Evolutionary conservation across 2,888 invertebrate genomes (phyloP).

Genomic region (Apamea crenata): DNA sequence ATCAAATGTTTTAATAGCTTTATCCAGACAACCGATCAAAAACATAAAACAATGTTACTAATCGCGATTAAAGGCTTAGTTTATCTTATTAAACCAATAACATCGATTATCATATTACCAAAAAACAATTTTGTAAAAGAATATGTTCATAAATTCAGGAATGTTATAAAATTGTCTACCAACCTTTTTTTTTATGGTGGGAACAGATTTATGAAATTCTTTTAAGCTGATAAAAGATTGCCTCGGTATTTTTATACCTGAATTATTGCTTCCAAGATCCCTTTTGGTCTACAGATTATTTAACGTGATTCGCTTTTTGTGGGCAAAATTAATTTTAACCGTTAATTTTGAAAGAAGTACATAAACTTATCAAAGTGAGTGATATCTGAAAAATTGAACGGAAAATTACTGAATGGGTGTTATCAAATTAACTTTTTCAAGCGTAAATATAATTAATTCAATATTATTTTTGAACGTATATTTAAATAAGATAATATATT

Average conservation of each 20-base stretch:
- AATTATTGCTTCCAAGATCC: constrained; percentile 60
- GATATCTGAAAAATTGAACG: not conserved
- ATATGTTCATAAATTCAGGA: constrained; percentile 63
- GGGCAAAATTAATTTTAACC: not conserved
- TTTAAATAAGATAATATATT: not conserved
- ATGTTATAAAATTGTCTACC: not conserved
- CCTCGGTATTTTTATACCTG: constrained; percentile 63
- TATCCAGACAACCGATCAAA: not conserved
- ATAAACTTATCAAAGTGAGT: constrained; percentile 8
- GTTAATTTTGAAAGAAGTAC: not conserved
- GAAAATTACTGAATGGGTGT: not conserved
- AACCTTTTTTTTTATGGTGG: constrained; percentile 53
- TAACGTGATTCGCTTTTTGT: constrained; percentile 29
- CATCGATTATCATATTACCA: constrained; percentile 52
- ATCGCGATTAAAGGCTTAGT: not conserved
- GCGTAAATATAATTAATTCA: too few species aligned
- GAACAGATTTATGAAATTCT: constrained; percentile 67
- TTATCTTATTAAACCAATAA: constrained; percentile 53
- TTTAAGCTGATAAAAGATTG: constrained; percentile 69
- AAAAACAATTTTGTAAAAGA: constrained; percentile 59
- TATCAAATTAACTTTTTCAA: not conserved
- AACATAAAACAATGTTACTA: constrained; percentile 1
- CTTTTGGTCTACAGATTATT: constrained; percentile 57
- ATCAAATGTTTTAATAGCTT: not conserved
- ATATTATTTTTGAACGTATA: not conserved